phyloP scores from a whole-genome alignment of 2,797 vertebrate species.

The Cirrhinus molitorella region DNA sequence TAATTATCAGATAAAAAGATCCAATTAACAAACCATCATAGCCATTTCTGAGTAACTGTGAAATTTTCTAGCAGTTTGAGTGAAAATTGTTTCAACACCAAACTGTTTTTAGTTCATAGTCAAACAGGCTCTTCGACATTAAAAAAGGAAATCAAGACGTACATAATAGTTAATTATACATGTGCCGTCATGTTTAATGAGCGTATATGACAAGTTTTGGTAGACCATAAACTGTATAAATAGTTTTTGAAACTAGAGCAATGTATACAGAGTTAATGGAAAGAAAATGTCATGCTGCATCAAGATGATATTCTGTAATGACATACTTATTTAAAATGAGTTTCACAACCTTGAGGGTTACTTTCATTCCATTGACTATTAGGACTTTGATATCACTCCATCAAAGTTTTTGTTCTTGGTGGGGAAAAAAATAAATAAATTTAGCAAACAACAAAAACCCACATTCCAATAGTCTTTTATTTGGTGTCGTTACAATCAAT shows the following conservation, averaged over 20 bases:
- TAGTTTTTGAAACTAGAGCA: neutral
- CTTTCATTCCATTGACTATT: constrained; percentile 1
- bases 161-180: neutral
- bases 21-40: neutral
- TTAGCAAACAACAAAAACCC: neutral
- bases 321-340: neutral
- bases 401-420: constrained; percentile 2
- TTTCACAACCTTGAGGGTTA: neutral
- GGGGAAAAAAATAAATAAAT: neutral
- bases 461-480: constrained; percentile 35
- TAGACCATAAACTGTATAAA: neutral
- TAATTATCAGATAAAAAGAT: no score
- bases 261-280: constrained; percentile 4
- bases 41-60: neutral
- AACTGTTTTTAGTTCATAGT: neutral
- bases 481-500: constrained; percentile 27
- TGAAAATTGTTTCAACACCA: neutral
- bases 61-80: neutral
- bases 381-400: neutral
- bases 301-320: neutral
- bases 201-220: neutral
- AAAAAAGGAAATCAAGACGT: no score
- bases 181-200: neutral
- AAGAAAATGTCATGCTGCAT: neutral
- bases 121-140: neutral